Base-by-base conservation (phyloP, 2,888 invertebrate genomes). In the Theristus sp. region DNA sequence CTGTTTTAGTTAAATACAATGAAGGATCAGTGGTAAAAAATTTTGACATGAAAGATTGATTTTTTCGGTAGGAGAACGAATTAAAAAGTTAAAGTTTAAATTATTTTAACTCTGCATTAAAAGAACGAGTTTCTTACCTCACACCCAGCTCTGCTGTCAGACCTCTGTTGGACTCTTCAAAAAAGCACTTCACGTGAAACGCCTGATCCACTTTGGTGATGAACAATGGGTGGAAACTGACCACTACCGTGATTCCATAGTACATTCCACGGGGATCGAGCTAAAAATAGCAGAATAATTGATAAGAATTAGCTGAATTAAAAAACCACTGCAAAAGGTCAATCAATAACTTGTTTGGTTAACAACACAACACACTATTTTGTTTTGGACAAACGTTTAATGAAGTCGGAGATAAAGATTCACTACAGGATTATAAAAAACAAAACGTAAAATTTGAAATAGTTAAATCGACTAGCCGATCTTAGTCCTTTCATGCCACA, bases 131-230 rank as follows among this genome's bases (percentile, higher is more conserved):
- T n/a, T n/a, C n/a, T n/a, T n/a, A 70, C 71, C 70, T 72, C 61
- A 73, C 73, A 26, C 73, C 73, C 58, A 73, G 60, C 62, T 73
- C 73, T 3, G 73, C 73, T 1, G 72, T 73, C 24, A 73, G 63
- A 13, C 72, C 72, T 26, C 68, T 65, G 53, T 65, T 69, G 6
- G 71, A 72, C 57, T 73, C 73, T 60, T 73, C 73, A 63, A 73
- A 73, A 66, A 73, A 73, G 60, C 73, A 73, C 60, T 73, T 73
- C 26, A 73, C 73, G 61, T 73, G 73, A 62, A 69, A 73, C 1
- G 73, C 73, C 60, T 73, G 73, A 59, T 73, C 73, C 49, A 73
- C 71, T 64, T 73, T 72, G 10, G 72, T 72, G 62, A 72, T 71
- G 63, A 72, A 71, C 6, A 73, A 61, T 61, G 73, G 72, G 61